Conservation (phyloP, 1,140 invertebrate genomes). For the Stegodyphus dumicola region DNA sequence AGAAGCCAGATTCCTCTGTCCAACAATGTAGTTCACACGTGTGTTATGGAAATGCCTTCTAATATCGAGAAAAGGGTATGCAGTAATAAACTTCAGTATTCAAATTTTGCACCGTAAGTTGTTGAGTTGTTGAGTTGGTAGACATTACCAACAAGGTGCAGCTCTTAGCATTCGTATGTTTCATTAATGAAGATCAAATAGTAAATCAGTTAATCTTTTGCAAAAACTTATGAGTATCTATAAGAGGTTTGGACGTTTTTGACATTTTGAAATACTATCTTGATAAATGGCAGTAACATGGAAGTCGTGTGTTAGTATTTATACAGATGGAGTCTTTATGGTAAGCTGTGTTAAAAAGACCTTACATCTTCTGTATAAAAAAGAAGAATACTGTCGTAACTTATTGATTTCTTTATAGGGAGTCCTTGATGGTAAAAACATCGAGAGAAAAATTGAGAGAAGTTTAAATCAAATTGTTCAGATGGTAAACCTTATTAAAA, state of each 20-base stretch:
- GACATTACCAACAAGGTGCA: background rate
- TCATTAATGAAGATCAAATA: conserved; percentile 1
- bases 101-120: conserved; percentile 2
- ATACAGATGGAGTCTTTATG: background rate
- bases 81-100: background rate
- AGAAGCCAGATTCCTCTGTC: background rate
- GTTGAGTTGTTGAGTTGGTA: conserved; percentile 6
- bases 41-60: conserved; percentile 18
- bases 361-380: background rate
- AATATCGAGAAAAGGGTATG: background rate
- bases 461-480: background rate
- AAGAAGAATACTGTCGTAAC: background rate
- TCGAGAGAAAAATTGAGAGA: background rate
- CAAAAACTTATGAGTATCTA: background rate
- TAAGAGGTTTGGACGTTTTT: background rate
- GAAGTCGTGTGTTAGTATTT: background rate
- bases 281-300: conserved; percentile 18
- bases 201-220: background rate
- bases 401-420: conserved; percentile 3
- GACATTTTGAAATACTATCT: background rate
- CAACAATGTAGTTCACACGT: background rate
- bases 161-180: background rate
- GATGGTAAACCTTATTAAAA: conserved; percentile 11
- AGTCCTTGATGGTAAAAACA: background rate
- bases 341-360: background rate